Conservation (phyloP, 1,140 invertebrate genomes). For the Pogonognathellus flavescens region DNA sequence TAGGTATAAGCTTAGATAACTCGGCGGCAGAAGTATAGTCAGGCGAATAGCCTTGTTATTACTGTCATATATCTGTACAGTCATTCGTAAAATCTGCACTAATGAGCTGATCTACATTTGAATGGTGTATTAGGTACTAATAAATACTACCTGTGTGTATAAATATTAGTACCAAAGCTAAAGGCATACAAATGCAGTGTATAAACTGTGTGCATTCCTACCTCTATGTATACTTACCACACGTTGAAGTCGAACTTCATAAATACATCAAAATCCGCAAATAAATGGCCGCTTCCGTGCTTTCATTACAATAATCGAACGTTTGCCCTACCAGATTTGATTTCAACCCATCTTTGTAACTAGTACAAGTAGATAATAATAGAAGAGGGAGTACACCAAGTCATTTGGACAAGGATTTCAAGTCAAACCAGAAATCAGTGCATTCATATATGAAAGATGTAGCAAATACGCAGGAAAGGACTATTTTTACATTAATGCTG, state of each 20-base stretch:
- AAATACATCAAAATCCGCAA: neutral
- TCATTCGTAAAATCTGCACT: conserved; percentile 37
- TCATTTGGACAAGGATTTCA: neutral
- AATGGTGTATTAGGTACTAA: no score
- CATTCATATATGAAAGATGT: conserved; percentile 3
- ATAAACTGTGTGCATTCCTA: neutral
- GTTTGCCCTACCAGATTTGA: neutral
- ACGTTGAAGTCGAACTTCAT: neutral
- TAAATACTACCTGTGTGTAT: no score
- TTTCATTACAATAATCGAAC: neutral
- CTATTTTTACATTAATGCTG: conserved; percentile 43
- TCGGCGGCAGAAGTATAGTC: neutral
- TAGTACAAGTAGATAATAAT: neutral
- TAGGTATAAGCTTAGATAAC: neutral
- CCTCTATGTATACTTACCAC: neutral
- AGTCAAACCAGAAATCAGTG: neutral
- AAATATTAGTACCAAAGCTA: neutral
- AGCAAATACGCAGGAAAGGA: neutral
- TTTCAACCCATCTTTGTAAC: neutral
- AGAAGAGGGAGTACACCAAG: neutral
- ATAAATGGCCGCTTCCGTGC: neutral
- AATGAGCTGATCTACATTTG: conserved; percentile 51
- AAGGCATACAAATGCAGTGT: no score
- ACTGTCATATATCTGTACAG: neutral
- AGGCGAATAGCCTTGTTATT: neutral